Evolutionary conservation across 2,797 vertebrate species (phyloP).

Genomic region (Pachyuromys duprasi): DNA sequence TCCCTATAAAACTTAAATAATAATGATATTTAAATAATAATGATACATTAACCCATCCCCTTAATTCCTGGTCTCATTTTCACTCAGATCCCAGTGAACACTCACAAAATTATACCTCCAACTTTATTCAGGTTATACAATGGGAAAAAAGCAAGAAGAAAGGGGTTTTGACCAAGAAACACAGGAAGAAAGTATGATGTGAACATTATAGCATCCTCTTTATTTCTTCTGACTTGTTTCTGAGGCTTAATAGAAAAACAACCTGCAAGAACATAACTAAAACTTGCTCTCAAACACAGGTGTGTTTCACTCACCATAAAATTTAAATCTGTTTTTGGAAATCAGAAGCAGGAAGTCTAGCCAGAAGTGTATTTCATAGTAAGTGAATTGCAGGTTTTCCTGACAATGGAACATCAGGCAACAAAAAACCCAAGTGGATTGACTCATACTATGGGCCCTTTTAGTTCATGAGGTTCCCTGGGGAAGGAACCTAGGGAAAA

Average conservation of each 20-base stretch:
- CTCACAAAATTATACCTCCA: neutral
- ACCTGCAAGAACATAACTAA: constrained; percentile 53
- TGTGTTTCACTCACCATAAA: constrained; percentile 37
- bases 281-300: constrained; percentile 26
- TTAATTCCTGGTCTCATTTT: constrained; percentile 61
- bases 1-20: constrained; percentile 39
- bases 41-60: neutral
- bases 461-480: neutral
- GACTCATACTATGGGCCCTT: neutral
- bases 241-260: constrained; percentile 48
- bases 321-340: constrained; percentile 50
- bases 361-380: constrained; percentile 51
- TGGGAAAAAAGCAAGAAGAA: neutral
- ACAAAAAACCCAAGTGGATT: neutral
- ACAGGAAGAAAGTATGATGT: neutral
- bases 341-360: constrained; percentile 17
- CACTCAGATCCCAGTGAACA: neutral
- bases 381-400: constrained; percentile 38
- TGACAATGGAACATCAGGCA: neutral
- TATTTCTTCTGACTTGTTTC: constrained; percentile 42
- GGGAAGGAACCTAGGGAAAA: neutral
- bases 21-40: constrained; percentile 27
- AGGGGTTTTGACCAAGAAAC: neutral
- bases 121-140: constrained; percentile 25
- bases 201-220: constrained; percentile 34